Evolutionary conservation across 2,113 vertebrate genomes (phyloP).

Genomic region (Pampusana beccarii): DNA sequence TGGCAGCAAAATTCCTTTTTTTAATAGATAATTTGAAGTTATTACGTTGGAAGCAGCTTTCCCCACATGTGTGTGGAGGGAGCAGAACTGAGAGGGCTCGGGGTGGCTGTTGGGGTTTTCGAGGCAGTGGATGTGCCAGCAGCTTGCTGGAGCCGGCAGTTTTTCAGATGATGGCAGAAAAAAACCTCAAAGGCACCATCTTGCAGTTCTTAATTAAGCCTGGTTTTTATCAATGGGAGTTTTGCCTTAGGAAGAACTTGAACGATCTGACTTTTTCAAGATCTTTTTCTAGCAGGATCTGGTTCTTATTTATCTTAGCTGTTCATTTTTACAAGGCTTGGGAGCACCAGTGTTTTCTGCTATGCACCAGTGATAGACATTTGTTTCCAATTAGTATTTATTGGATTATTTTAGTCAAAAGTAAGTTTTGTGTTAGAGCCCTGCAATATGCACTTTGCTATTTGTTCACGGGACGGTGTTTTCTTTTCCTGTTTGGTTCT

Average conservation of each 20-base stretch:
- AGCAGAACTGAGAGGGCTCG: neutral
- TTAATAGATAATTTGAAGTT: neutral
- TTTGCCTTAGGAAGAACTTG: neutral
- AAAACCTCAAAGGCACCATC: neutral
- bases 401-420: conserved; percentile 23
- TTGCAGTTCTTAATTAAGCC: neutral
- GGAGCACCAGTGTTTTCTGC: neutral
- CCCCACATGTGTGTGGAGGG: neutral
- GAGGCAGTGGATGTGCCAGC: neutral
- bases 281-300: neutral
- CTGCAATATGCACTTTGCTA: neutral
- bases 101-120: neutral
- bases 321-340: neutral
- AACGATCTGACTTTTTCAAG: neutral
- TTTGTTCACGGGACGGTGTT: neutral
- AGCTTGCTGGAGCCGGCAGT: neutral
- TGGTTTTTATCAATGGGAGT: neutral
- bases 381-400: conserved; percentile 46
- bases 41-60: neutral
- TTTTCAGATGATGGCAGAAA: neutral
- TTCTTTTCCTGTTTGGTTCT: neutral
- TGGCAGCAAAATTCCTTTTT: neutral
- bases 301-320: neutral
- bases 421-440: neutral
- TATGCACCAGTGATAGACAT: neutral